Evolutionary conservation across 1,140 invertebrate genomes (phyloP), one percentile per base, ranked within the genome.

Genomic region (Epicauta chinensis): DNA sequence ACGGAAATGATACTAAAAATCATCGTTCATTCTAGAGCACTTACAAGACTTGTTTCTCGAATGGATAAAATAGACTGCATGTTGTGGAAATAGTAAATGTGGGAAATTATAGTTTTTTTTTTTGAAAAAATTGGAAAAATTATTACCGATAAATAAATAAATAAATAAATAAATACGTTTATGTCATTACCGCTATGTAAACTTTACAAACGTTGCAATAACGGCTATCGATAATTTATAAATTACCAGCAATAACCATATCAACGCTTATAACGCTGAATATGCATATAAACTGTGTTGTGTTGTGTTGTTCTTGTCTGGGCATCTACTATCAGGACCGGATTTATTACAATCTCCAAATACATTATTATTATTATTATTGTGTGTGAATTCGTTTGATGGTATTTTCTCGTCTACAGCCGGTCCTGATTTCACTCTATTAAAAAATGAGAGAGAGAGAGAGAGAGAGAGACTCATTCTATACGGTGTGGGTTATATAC

Each of bases 201-300:
- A 5, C 29, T 30, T 30, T 5, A 4, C 29, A n/a, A 34, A 34
- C 12, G 10, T 34, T n/a, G 6, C 32, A 34, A 34, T 34, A 37
- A 47, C 30, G 47, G 16, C 11, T 32, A 23, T 51, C 48, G 36
- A 47, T 53, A 53, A 53, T 47, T 53, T 53, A 53, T 46, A 53
- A 53, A 53, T 48, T 53, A 53, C 51, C 16, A 16, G 44, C 51
- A 23, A 53, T 53, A 53, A 53, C 35, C n/a, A 53, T 47, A 53
- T 53, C 42, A 46, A 30, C 41, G 17, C 14, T 45, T 40, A 41
- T 51, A 37, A 30, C 39, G 32, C 39, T 23, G 23, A 23, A 23
- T 23, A 23, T 23, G 23, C 23, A 23, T 51, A 50, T 36, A 39
- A 41, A n/a, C 29, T 41, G 48, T 29, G 34, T n/a, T 43, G 49